Evolutionary conservation across 2,113 vertebrate genomes (phyloP).

Genomic region (Xiphias gladius): DNA sequence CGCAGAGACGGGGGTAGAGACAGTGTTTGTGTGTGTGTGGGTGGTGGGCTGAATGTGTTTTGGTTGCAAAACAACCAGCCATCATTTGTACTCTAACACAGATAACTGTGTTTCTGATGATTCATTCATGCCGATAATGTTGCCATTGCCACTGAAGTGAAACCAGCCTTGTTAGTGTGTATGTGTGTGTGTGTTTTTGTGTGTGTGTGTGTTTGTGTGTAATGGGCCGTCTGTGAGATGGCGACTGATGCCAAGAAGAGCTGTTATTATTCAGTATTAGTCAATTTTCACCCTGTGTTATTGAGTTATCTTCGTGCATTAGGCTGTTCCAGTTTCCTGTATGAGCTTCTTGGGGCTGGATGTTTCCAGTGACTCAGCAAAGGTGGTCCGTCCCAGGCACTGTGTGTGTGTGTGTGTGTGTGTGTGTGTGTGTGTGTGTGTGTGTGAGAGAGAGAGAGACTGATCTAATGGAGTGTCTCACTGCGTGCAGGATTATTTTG

Average conservation of each 20-base stretch:
- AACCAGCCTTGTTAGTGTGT: slow-evolving; percentile 34
- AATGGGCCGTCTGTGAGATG: background rate
- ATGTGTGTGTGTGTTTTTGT: slow-evolving; percentile 11
- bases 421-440: slow-evolving; percentile 38
- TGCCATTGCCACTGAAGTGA: slow-evolving; percentile 22
- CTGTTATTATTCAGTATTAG: slow-evolving; percentile 34
- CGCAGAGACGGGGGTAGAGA: slow-evolving; percentile 6
- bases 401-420: slow-evolving; percentile 37
- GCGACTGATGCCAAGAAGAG: slow-evolving; percentile 27
- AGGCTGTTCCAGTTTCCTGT: slow-evolving; percentile 39
- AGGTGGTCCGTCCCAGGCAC: slow-evolving; percentile 35
- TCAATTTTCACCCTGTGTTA: slow-evolving; percentile 39
- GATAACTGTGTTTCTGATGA: slow-evolving; percentile 63
- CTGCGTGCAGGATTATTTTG: slow-evolving; percentile 40
- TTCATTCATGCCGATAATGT: slow-evolving; percentile 66
- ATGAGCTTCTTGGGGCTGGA: slow-evolving; percentile 17
- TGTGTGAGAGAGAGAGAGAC: slow-evolving; percentile 17
- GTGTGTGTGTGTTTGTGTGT: slow-evolving; percentile 20
- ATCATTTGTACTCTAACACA: slow-evolving; percentile 32
- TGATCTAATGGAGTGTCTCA: slow-evolving; percentile 39
- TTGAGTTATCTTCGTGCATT: slow-evolving; percentile 39
- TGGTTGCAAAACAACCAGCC: slow-evolving; percentile 8
- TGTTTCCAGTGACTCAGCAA: slow-evolving; percentile 70
- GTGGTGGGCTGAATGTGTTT: slow-evolving; percentile 14
- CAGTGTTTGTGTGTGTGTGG: slow-evolving; percentile 28